Conservation (phyloP, 2,888 invertebrate genomes). For the Gastrophysa polygoni region DNA sequence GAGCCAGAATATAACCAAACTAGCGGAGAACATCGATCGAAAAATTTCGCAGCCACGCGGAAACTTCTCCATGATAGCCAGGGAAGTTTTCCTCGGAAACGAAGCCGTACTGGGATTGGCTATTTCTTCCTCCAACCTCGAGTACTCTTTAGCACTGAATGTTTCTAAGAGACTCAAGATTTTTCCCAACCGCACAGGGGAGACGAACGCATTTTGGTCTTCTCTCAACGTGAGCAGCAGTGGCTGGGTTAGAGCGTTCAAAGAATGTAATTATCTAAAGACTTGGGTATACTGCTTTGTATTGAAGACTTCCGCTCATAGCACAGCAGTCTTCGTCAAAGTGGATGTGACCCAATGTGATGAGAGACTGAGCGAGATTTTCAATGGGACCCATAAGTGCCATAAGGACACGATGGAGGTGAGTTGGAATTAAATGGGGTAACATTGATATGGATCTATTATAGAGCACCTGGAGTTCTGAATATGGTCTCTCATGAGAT, state of each 20-base stretch:
- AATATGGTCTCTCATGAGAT: too few relatives aligned
- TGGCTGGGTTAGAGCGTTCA: constrained; percentile 57
- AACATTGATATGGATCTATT: too few relatives aligned
- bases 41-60: constrained; percentile 32
- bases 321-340: constrained; percentile 53
- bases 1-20: constrained; percentile 44
- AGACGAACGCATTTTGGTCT: constrained; percentile 64
- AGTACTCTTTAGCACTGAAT: constrained; percentile 48
- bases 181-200: constrained; percentile 53
- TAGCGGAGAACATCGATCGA: constrained; percentile 40
- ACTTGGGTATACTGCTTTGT: constrained; percentile 56
- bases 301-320: constrained; percentile 42
- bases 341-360: constrained; percentile 76
- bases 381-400: constrained; percentile 70
- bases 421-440: constrained; percentile 13
- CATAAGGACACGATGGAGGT: constrained; percentile 59
- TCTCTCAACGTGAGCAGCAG: constrained; percentile 58
- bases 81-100: constrained; percentile 61
- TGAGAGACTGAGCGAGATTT: constrained; percentile 69
- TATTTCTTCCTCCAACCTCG: constrained; percentile 52
- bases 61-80: constrained; percentile 50
- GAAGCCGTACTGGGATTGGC: constrained; percentile 53
- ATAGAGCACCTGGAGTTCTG: too few relatives aligned
- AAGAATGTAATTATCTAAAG: constrained; percentile 53
- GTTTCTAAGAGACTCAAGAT: constrained; percentile 47